Evolutionary conservation across 2,888 invertebrate genomes (phyloP), one percentile per base, ranked within the genome.

Genomic region (Agrilus cyanescens): DNA sequence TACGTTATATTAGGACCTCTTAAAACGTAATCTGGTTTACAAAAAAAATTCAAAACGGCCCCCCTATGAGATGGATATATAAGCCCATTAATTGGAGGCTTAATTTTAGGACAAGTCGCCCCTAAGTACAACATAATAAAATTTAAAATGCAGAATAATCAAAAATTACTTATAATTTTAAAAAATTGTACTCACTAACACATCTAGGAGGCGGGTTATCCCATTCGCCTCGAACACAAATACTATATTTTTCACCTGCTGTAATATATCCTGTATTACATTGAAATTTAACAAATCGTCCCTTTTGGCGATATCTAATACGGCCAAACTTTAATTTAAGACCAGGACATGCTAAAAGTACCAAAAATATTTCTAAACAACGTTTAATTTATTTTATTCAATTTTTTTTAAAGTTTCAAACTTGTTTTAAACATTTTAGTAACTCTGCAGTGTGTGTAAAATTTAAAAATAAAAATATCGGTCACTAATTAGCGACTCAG

Each of bases 161-260:
- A n/a, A 30, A 4, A 29, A 20, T 8, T 18, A 13, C 4, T 3
- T 14, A 33, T 20, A 14, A 43, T 12, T 20, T 15, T 15, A 33
- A 32, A 1, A 16, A 37, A 32, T 37, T 16, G n/a, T 61, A 80
- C 85, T 79, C 68, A 86, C 87, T 75, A 53, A 84, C 76, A 65
- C 87, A 88, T 34, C 79, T 71, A 0, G 87, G 85, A 2, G 67
- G 53, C 0, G 72, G 71, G 3, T 71, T 72, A 48, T 82, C 82
- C 89, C 88, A 90, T n/a, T 67, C 58, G 0, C 84, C 82, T 30
- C 73, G 64, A 18, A 72, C 63, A 58, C 88, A 89, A 13, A 78
- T 80, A 13, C 80, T 75, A 53, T 79, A 82, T 53, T 69, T 74
- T 50, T 81, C 79, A 1, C 87, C 88, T 0, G 80, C 72, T 29